Percentiles rank a stretch among this genome's conserved stretches.
These are phyloP conservation scores for Chelon auratus DNA, from an alignment of 2,797 vertebrate genomes.

Conservation along the genomic window DNA sequence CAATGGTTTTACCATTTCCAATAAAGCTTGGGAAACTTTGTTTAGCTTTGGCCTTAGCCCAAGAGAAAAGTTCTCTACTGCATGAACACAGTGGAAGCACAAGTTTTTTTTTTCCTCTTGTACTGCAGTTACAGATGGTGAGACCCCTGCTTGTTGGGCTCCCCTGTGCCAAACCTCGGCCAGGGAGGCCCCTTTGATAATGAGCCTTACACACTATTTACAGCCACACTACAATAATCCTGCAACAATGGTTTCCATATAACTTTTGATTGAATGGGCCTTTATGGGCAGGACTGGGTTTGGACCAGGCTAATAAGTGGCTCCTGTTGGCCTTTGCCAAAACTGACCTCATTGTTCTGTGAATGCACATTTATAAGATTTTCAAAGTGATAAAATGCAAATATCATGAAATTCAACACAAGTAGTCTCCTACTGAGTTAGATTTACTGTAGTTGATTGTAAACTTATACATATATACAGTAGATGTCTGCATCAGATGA, in stretches of 20 bases:
- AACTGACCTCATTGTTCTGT: constrained; percentile 66
- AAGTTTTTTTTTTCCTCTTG: constrained; percentile 6
- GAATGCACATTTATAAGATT: constrained; percentile 14
- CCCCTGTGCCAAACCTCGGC: constrained; percentile 75
- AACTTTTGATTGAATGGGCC: constrained; percentile 73
- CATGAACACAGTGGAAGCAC: constrained; percentile 62
- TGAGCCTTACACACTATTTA: constrained; percentile 77
- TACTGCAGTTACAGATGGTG: constrained; percentile 64
- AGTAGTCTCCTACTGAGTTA: not conserved
- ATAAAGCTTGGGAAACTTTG: constrained; percentile 73
- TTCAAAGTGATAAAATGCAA: constrained; percentile 25
- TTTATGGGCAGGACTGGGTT: constrained; percentile 59
- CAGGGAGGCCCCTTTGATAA: constrained; percentile 78
- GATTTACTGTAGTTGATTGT: not conserved
- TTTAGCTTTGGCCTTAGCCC: constrained; percentile 54
- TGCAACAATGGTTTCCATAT: constrained; percentile 79
- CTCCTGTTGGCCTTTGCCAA: constrained; percentile 55
- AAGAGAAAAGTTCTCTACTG: constrained; percentile 56
- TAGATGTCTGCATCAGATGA: too few species aligned
- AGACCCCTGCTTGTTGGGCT: constrained; percentile 61
- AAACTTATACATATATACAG: too few species aligned
- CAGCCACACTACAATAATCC: constrained; percentile 76
- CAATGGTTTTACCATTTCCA: constrained; percentile 64
- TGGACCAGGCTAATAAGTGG: constrained; percentile 64
- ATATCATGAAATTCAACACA: constrained; percentile 6